Percentiles rank a stretch among this genome's conserved stretches.
These are phyloP conservation scores for Ochropleura leucogaster DNA, from an alignment of 2,888 invertebrate genomes.

Conservation along the genomic window DNA sequence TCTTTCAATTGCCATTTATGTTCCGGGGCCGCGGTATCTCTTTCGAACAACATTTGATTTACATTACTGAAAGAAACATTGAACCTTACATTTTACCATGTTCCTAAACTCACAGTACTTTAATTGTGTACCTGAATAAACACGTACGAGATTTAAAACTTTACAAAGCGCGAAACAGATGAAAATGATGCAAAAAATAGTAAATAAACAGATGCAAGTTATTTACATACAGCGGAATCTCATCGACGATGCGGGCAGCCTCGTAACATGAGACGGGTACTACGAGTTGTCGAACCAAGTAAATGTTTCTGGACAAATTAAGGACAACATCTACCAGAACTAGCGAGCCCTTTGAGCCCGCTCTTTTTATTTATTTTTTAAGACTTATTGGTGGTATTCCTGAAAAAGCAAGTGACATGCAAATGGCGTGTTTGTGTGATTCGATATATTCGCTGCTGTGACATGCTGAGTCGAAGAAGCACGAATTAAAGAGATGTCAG, in stretches of 20 bases:
- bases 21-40: too few relatives aligned
- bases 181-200: conserved; percentile 73
- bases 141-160: conserved; percentile 14
- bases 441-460: too few relatives aligned
- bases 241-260: conserved; percentile 72
- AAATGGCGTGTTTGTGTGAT: too few relatives aligned
- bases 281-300: conserved; percentile 24
- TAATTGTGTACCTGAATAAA: conserved; percentile 32
- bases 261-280: conserved; percentile 55
- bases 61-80: neutral
- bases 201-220: conserved; percentile 73
- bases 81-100: neutral
- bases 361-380: too few relatives aligned
- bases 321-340: too few relatives aligned
- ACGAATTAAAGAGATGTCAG: too few relatives aligned
- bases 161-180: conserved; percentile 54
- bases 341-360: too few relatives aligned
- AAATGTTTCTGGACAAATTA: neutral
- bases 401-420: too few relatives aligned
- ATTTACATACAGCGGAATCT: conserved; percentile 76
- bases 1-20: too few relatives aligned
- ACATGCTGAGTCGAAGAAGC: too few relatives aligned
- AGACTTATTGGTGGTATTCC: too few relatives aligned
- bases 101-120: conserved; percentile 1
- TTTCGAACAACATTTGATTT: neutral